These are phyloP conservation scores for Sesia bembeciformis DNA, from an alignment of 2,888 invertebrate species.

Conservation along the genomic window DNA sequence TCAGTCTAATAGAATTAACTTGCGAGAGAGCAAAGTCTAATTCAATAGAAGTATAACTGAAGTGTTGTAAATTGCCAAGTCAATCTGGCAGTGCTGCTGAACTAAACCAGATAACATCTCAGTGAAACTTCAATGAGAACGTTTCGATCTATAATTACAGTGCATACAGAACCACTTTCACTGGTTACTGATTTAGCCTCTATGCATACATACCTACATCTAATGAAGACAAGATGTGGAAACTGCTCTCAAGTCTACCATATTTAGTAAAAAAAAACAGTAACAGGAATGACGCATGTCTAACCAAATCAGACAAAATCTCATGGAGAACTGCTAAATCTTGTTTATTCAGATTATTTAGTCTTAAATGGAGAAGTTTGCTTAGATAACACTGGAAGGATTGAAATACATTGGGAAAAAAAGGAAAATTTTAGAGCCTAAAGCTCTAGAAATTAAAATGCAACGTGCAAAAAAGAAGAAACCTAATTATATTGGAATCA, in stretches of 20 bases:
- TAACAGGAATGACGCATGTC: not conserved
- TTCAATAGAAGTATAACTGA: conserved; percentile 19
- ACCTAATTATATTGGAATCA: not conserved
- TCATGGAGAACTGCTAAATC: no score
- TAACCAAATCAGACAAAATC: not conserved
- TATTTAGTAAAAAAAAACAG: not conserved
- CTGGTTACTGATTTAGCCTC: conserved; percentile 31
- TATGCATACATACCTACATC: conserved; percentile 6
- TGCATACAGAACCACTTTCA: conserved; percentile 48
- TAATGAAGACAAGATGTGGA: conserved; percentile 1
- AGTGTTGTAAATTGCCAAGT: conserved; percentile 46
- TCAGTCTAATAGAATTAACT: conserved; percentile 12
- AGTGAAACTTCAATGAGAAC: conserved; percentile 51
- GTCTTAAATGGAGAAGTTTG: not conserved
- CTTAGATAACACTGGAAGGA: not conserved
- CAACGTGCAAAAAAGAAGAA: no score
- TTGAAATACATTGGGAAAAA: not conserved
- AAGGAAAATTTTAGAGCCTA: no score
- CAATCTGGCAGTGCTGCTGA: conserved; percentile 36
- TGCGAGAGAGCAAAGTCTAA: conserved; percentile 41
- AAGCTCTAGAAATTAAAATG: no score
- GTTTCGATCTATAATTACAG: conserved; percentile 17
- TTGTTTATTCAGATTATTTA: not conserved
- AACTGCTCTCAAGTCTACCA: not conserved
- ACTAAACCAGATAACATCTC: conserved; percentile 43